These are phyloP conservation scores for Apodemia zela DNA, from an alignment of 2,888 invertebrate species.

Conservation along the genomic window DNA sequence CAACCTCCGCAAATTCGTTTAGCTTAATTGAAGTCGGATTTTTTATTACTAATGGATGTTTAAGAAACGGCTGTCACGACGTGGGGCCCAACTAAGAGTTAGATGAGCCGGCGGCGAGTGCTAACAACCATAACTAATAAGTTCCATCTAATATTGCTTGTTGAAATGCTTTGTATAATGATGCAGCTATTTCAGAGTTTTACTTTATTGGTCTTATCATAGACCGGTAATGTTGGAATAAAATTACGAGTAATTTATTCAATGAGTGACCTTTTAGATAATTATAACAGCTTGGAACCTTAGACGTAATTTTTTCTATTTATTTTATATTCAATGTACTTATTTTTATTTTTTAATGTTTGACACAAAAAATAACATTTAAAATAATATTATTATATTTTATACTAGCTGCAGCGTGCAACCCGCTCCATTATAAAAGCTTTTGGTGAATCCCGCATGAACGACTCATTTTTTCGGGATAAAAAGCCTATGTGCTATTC, in stretches of 20 bases:
- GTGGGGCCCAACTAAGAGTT: constrained; percentile 42
- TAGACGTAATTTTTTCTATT: too few relatives aligned
- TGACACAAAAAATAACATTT: too few relatives aligned
- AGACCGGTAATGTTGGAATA: background rate
- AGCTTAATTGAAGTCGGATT: constrained; percentile 57
- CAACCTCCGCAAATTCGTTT: constrained; percentile 51
- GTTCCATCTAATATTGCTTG: constrained; percentile 5
- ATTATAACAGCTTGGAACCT: too few relatives aligned
- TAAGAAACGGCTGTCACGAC: constrained; percentile 73
- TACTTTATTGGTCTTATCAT: background rate
- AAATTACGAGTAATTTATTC: background rate
- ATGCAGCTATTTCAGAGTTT: background rate
- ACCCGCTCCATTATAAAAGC: too few relatives aligned
- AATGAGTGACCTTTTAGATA: too few relatives aligned
- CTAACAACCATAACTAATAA: constrained; percentile 37
- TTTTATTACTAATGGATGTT: constrained; percentile 68
- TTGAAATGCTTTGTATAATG: constrained; percentile 22
- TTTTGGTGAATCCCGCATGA: too few relatives aligned
- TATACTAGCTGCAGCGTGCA: too few relatives aligned
- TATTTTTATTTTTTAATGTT: too few relatives aligned
- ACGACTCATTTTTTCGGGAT: too few relatives aligned
- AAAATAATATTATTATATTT: too few relatives aligned
- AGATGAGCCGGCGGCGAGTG: constrained; percentile 21
- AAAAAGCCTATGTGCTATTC: too few relatives aligned
- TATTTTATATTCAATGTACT: too few relatives aligned